Evolutionary conservation across 2,113 vertebrate genomes (phyloP).

Genomic region (Trematocara variabile): DNA sequence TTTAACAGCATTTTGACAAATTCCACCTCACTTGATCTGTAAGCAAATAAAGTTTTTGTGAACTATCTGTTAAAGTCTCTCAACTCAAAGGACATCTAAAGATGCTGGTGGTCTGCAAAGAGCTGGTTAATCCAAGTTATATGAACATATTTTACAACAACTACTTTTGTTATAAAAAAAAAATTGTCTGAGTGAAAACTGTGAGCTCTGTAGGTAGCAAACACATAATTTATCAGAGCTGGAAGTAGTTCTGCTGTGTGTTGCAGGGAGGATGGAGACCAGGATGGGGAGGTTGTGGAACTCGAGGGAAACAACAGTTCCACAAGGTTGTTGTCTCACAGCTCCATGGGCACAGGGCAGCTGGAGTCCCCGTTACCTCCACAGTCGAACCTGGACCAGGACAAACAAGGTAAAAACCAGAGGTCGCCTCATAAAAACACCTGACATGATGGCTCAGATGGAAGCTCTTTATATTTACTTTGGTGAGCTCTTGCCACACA

Average conservation of each 20-base stretch:
- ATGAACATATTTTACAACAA: background rate
- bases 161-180: background rate
- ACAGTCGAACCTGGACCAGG: conserved; percentile 69
- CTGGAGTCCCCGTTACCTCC: conserved; percentile 68
- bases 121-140: background rate
- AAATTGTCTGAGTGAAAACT: background rate
- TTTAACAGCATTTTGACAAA: background rate
- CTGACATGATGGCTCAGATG: background rate
- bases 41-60: background rate
- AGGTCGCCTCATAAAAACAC: background rate
- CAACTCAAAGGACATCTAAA: fast-evolving
- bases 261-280: conserved; percentile 82
- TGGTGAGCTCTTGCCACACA: background rate
- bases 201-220: fast-evolving
- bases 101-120: background rate
- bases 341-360: conserved; percentile 60
- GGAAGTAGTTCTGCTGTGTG: background rate
- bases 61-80: background rate
- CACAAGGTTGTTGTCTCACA: conserved; percentile 63
- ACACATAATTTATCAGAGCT: background rate
- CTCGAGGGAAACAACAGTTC: conserved; percentile 72
- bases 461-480: background rate
- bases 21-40: background rate
- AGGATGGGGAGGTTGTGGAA: conserved; percentile 81
- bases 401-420: conserved; percentile 67